Conservation (phyloP, 2,797 vertebrate species). For the Loriculus beryllinus region DNA sequence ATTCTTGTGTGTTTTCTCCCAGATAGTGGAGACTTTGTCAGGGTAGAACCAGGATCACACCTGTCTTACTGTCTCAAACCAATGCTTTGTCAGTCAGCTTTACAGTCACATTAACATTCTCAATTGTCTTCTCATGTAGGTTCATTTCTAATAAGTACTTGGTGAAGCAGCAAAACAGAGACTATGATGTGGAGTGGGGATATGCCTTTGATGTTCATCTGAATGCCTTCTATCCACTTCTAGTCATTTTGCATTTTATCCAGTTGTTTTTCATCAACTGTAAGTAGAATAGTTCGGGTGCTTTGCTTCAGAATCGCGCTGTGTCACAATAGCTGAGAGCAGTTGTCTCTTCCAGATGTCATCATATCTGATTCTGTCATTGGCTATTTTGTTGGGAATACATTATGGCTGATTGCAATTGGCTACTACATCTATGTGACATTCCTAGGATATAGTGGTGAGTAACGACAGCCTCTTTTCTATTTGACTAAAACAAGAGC, state of each 20-base stretch:
- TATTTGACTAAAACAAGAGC: neutral
- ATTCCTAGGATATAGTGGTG: constrained; percentile 96
- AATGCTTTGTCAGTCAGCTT: neutral
- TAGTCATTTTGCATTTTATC: constrained; percentile 94
- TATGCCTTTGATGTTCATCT: constrained; percentile 97
- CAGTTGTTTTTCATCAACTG: constrained; percentile 98
- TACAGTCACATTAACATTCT: neutral
- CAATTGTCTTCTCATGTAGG: constrained; percentile 73
- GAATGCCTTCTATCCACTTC: constrained; percentile 97
- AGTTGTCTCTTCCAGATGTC: constrained; percentile 80
- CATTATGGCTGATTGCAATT: constrained; percentile 91
- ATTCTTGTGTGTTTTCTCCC: neutral
- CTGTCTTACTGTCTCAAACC: neutral
- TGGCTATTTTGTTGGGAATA: constrained; percentile 93
- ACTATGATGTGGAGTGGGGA: constrained; percentile 96
- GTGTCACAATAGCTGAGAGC: neutral
- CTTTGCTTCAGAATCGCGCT: neutral
- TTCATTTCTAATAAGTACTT: constrained; percentile 93
- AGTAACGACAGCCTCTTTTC: constrained; percentile 50
- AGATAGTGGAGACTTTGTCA: neutral
- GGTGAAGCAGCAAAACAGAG: constrained; percentile 86
- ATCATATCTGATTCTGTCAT: constrained; percentile 88
- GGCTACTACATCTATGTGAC: constrained; percentile 97
- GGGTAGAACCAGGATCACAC: neutral
- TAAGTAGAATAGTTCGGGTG: constrained; percentile 77